A percentile compares a stretch with the other conserved stretches of the same genome.
Evolutionary conservation across 2,797 vertebrate species (phyloP).

Genomic region (Notoglanidium macrostoma): DNA sequence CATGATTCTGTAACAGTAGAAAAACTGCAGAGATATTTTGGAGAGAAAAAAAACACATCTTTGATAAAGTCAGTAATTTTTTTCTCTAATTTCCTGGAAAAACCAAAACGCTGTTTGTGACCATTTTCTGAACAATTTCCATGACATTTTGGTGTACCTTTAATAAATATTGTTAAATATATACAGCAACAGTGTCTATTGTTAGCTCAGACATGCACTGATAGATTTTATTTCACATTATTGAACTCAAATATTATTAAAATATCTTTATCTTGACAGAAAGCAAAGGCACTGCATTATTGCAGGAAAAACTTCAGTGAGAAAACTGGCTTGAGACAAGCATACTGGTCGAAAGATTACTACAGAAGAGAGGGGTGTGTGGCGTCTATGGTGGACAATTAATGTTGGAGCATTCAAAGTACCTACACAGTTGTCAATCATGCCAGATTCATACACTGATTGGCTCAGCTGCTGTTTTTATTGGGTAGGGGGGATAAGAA

Average conservation of each 20-base stretch:
- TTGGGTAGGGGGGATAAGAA: no score
- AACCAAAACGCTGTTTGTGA: not conserved
- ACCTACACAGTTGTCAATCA: not conserved
- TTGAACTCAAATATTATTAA: not conserved
- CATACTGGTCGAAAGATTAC: not conserved
- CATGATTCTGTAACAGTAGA: not conserved
- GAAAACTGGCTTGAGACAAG: not conserved
- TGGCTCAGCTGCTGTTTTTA: conserved; percentile 6
- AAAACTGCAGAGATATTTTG: not conserved
- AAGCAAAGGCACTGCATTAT: not conserved
- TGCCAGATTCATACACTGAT: not conserved
- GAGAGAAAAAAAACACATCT: not conserved
- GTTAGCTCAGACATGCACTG: not conserved
- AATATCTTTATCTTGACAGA: not conserved
- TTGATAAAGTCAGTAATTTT: not conserved
- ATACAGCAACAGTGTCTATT: not conserved
- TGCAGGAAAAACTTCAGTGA: not conserved
- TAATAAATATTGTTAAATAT: not conserved
- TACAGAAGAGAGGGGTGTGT: not conserved
- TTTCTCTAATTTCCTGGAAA: not conserved
- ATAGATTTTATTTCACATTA: not conserved
- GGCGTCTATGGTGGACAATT: not conserved
- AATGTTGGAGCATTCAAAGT: not conserved
- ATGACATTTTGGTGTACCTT: not conserved
- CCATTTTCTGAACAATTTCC: no score